phyloP scores from a whole-genome alignment of 2,888 invertebrate species.

The Ceramica pisi region DNA sequence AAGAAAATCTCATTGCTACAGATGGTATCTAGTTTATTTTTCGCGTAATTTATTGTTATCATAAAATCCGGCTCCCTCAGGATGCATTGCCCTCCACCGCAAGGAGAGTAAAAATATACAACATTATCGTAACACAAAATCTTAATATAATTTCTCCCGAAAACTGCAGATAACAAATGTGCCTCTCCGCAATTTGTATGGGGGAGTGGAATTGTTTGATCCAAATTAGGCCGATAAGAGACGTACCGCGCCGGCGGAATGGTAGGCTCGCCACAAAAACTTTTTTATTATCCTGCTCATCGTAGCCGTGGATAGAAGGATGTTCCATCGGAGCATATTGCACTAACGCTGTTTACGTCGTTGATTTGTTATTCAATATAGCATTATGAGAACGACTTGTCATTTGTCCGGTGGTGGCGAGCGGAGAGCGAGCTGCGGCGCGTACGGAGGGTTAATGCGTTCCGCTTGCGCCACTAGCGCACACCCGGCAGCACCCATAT shows the following conservation, averaged over 20 bases:
- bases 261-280: conserved; percentile 77
- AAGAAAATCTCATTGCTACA: conserved; percentile 77
- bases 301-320: conserved; percentile 62
- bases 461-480: conserved; percentile 58
- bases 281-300: conserved; percentile 81
- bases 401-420: conserved; percentile 66
- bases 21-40: conserved; percentile 83
- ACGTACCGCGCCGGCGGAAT: conserved; percentile 80
- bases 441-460: conserved; percentile 75
- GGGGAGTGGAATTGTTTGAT: conserved; percentile 87
- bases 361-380: conserved; percentile 72
- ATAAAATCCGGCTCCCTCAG: conserved; percentile 80
- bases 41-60: conserved; percentile 84
- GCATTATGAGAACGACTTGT: conserved; percentile 71
- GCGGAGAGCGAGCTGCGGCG: conserved; percentile 57
- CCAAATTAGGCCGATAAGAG: conserved; percentile 88
- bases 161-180: conserved; percentile 89
- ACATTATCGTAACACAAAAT: conserved; percentile 86
- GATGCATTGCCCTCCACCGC: conserved; percentile 74
- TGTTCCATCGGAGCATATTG: conserved; percentile 72
- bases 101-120: conserved; percentile 84
- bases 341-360: conserved; percentile 68
- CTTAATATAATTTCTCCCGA: conserved; percentile 89
- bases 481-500: conserved; percentile 70
- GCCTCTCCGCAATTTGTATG: conserved; percentile 84